A percentile compares a stretch with the other conserved stretches of the same genome.
phyloP scores from a whole-genome alignment of 2,113 vertebrate species.

The Chlamydotis undulata region DNA sequence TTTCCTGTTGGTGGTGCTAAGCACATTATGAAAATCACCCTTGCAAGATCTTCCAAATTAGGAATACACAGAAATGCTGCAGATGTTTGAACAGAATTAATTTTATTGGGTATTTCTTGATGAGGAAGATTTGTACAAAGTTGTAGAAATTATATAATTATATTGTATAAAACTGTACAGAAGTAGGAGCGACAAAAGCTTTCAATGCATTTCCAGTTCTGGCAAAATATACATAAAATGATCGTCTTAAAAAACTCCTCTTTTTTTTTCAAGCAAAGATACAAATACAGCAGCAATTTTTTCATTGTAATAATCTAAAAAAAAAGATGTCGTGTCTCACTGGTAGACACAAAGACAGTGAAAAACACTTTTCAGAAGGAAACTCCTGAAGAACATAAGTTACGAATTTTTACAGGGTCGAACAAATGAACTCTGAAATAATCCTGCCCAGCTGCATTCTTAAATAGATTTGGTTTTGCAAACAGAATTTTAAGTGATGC shows the following conservation, averaged over 20 bases:
- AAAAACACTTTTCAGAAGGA: not conserved
- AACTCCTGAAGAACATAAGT: not conserved
- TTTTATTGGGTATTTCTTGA: not conserved
- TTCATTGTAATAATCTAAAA: not conserved
- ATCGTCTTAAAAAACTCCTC: not conserved
- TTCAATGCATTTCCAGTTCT: not conserved
- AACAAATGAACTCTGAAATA: not conserved
- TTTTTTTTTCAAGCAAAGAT: not conserved
- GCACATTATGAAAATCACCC: conserved; percentile 21
- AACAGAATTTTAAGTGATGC: not conserved
- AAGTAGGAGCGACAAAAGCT: not conserved
- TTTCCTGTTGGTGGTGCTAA: conserved; percentile 56
- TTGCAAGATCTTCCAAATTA: not conserved
- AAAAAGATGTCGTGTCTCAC: not conserved
- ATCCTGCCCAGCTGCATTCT: not conserved
- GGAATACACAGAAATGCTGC: not conserved
- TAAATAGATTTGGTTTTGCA: not conserved
- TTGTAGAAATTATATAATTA: not conserved
- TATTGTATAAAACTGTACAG: not conserved
- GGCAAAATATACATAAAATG: not conserved
- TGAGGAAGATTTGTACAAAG: not conserved
- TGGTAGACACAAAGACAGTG: not conserved
- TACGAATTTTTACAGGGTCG: not conserved
- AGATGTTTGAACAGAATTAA: conserved; percentile 6
- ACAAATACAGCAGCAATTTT: not conserved